These are phyloP conservation scores for Cosmia trapezina DNA, from an alignment of 2,888 invertebrate genomes.

Conservation along the genomic window DNA sequence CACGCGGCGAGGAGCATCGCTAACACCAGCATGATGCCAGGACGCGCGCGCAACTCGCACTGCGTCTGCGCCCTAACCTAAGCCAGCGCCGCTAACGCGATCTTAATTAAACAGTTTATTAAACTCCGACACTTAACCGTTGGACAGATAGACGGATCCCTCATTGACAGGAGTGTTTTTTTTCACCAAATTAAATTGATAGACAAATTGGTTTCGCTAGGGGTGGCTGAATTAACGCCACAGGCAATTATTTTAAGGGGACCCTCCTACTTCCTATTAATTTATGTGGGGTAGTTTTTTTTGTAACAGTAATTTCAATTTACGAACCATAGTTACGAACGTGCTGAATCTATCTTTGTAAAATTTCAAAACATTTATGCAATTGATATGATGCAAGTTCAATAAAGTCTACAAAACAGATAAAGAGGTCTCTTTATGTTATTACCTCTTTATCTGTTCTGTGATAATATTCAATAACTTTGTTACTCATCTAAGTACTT, in stretches of 20 bases:
- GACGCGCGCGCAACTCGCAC: conserved; percentile 81
- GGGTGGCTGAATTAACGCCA: conserved; percentile 75
- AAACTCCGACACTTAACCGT: conserved; percentile 88
- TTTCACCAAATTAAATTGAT: conserved; percentile 80
- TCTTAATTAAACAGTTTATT: conserved; percentile 90
- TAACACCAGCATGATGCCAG: conserved; percentile 81
- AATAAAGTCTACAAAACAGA: no score
- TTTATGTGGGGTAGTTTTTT: conserved; percentile 25
- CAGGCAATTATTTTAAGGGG: conserved; percentile 60
- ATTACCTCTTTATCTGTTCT: no score
- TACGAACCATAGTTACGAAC: background rate
- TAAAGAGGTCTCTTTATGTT: no score
- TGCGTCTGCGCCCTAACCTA: conserved; percentile 76
- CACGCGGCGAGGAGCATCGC: conserved; percentile 68
- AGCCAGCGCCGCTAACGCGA: conserved; percentile 78
- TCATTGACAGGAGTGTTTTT: conserved; percentile 73
- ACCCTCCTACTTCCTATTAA: conserved; percentile 54
- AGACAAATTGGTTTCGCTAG: conserved; percentile 84
- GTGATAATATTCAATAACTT: no score
- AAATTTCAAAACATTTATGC: background rate
- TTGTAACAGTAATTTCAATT: background rate
- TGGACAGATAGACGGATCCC: conserved; percentile 77
- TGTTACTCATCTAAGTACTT: background rate
- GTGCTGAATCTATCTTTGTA: background rate
- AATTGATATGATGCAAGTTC: background rate